Conservation (phyloP, 2,888 invertebrate species). For the Himalopsyche anomala region DNA sequence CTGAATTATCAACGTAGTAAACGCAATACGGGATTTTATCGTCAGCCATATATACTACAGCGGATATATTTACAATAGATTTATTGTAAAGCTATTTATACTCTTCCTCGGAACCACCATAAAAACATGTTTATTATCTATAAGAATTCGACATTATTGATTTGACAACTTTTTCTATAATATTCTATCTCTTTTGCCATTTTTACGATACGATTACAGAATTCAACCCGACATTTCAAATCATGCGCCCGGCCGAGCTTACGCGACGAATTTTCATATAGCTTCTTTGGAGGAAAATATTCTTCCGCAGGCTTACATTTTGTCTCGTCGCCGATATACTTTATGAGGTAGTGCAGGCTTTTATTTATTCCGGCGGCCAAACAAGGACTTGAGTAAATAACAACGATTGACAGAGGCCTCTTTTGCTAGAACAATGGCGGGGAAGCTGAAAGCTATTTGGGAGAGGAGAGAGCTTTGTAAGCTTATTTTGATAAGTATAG, state of each 20-base stretch:
- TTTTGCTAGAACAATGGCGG: background rate
- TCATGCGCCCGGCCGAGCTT: constrained; percentile 11
- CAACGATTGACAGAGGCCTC: constrained; percentile 30
- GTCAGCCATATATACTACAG: background rate
- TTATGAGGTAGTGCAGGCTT: constrained; percentile 26
- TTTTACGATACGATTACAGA: constrained; percentile 16
- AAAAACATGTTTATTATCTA: constrained; percentile 27
- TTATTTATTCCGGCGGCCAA: constrained; percentile 26
- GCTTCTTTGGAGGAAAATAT: background rate
- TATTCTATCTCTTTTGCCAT: background rate
- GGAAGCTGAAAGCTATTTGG: constrained; percentile 22
- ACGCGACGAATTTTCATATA: background rate
- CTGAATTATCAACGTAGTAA: too few relatives aligned
- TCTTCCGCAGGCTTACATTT: background rate
- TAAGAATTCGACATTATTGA: background rate
- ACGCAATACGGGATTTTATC: background rate
- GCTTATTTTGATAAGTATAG: constrained; percentile 7
- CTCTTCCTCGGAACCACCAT: background rate
- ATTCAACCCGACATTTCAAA: constrained; percentile 1
- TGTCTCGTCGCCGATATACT: constrained; percentile 15
- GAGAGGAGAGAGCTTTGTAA: constrained; percentile 13
- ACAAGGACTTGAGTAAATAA: constrained; percentile 19
- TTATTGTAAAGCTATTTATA: background rate
- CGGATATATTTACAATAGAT: background rate
- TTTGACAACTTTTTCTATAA: constrained; percentile 23